Evolutionary conservation across 2,797 vertebrate genomes (phyloP).

Genomic region (Centropyge bicolor): DNA sequence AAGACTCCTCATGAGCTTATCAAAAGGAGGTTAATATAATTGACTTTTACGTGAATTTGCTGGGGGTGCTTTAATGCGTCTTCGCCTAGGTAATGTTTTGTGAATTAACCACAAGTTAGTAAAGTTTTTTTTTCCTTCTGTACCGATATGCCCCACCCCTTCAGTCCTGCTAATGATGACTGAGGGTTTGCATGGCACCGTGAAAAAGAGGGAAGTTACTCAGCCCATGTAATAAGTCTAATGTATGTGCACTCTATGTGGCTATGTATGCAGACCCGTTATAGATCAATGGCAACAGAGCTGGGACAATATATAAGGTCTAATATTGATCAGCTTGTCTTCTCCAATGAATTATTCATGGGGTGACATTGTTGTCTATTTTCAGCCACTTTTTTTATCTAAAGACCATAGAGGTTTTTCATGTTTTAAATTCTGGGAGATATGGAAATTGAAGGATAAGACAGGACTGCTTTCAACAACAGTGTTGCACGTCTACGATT

Average conservation of each 20-base stretch:
- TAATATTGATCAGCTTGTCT: constrained; percentile 44
- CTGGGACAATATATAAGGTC: background rate
- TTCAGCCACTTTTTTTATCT: constrained; percentile 6
- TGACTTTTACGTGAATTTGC: constrained; percentile 20
- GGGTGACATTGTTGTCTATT: constrained; percentile 22
- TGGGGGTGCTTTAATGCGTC: background rate
- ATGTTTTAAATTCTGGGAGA: background rate
- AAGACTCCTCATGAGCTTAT: background rate
- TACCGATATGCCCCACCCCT: constrained; percentile 84
- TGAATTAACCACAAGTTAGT: constrained; percentile 71
- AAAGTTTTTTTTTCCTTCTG: constrained; percentile 73
- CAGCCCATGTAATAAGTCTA: constrained; percentile 3
- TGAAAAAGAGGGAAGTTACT: constrained; percentile 59
- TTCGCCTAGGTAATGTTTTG: constrained; percentile 24
- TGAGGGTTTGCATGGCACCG: constrained; percentile 56
- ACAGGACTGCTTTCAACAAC: too few species aligned
- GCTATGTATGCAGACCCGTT: background rate
- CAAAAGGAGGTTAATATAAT: background rate
- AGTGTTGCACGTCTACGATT: background rate
- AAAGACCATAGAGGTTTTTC: background rate
- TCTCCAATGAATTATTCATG: constrained; percentile 62
- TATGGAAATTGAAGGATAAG: background rate
- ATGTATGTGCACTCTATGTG: constrained; percentile 1
- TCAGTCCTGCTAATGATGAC: constrained; percentile 69
- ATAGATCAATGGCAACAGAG: background rate